A percentile compares a stretch with the other conserved stretches of the same genome.
Evolutionary conservation across 1,140 invertebrate genomes (phyloP).

Genomic region (Drosophila parvula): DNA sequence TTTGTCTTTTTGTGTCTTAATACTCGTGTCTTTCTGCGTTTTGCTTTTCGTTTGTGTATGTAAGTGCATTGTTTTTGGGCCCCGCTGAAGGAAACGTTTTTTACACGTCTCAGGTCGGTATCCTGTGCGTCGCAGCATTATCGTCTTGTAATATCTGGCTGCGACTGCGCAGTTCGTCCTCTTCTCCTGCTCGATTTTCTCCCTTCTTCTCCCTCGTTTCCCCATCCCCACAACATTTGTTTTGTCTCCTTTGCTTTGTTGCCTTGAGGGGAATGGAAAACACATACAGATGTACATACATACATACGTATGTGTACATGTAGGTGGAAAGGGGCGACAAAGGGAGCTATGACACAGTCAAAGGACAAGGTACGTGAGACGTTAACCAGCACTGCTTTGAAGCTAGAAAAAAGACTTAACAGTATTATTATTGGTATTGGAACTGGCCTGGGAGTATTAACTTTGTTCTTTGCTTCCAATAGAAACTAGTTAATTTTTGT

Average conservation of each 20-base stretch:
- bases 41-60: slow-evolving; percentile 4
- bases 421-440: too few relatives aligned
- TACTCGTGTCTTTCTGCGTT: slow-evolving; percentile 26
- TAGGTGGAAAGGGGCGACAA: slow-evolving; percentile 2
- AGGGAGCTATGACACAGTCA: background rate
- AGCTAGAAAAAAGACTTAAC: background rate
- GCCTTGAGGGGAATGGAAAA: background rate
- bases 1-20: slow-evolving; percentile 58
- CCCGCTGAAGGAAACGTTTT: slow-evolving; percentile 14
- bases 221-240: slow-evolving; percentile 6
- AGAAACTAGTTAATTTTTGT: background rate
- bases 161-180: slow-evolving; percentile 46
- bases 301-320: background rate
- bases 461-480: background rate
- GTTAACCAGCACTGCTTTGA: background rate
- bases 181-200: slow-evolving; percentile 3
- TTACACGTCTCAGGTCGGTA: slow-evolving; percentile 28
- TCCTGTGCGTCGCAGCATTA: slow-evolving; percentile 51
- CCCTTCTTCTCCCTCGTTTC: slow-evolving; percentile 7
- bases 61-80: slow-evolving; percentile 29
- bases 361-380: background rate
- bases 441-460: too few relatives aligned
- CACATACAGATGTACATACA: background rate
- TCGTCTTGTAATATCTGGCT: slow-evolving; percentile 52
- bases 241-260: slow-evolving; percentile 5